Conservation (phyloP, 2,113 vertebrate species). For the Oryzias javanicus region DNA sequence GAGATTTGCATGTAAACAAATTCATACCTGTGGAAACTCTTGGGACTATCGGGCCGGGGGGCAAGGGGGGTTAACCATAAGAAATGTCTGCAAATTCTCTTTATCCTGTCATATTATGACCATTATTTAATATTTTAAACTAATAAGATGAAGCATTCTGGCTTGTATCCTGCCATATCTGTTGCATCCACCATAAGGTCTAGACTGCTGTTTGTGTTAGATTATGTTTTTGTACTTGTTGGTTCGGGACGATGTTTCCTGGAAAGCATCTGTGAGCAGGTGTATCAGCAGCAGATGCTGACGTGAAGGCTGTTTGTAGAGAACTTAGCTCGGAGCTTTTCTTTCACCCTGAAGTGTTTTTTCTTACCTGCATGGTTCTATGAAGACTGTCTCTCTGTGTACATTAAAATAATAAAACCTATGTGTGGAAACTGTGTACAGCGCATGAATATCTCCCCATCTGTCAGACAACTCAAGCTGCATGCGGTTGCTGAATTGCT, state of each 20-base stretch:
- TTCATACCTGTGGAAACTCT: conserved; percentile 69
- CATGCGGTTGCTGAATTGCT: conserved; percentile 6
- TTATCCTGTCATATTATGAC: conserved; percentile 54
- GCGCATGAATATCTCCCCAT: conserved; percentile 15
- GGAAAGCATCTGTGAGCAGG: conserved; percentile 28
- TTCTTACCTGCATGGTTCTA: conserved; percentile 66
- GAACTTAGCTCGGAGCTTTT: conserved; percentile 42
- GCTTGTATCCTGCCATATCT: conserved; percentile 43
- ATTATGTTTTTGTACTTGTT: conserved; percentile 58
- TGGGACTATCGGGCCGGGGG: conserved; percentile 41
- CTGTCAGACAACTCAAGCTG: conserved; percentile 5
- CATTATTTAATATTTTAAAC: conserved; percentile 55
- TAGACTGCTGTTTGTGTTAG: conserved; percentile 61
- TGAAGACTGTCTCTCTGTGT: conserved; percentile 59
- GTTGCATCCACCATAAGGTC: conserved; percentile 41
- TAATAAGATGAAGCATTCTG: conserved; percentile 25
- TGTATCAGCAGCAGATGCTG: conserved; percentile 27
- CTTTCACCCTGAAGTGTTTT: conserved; percentile 51
- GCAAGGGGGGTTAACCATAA: conserved; percentile 55
- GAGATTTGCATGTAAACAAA: conserved; percentile 79
- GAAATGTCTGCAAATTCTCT: conserved; percentile 69
- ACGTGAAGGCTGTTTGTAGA: conserved; percentile 36
- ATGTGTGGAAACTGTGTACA: conserved; percentile 56
- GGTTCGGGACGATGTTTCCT: conserved; percentile 32
- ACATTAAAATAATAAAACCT: conserved; percentile 69